Evolutionary conservation across 2,797 vertebrate genomes (phyloP).

Genomic region (Phataginus tricuspis): DNA sequence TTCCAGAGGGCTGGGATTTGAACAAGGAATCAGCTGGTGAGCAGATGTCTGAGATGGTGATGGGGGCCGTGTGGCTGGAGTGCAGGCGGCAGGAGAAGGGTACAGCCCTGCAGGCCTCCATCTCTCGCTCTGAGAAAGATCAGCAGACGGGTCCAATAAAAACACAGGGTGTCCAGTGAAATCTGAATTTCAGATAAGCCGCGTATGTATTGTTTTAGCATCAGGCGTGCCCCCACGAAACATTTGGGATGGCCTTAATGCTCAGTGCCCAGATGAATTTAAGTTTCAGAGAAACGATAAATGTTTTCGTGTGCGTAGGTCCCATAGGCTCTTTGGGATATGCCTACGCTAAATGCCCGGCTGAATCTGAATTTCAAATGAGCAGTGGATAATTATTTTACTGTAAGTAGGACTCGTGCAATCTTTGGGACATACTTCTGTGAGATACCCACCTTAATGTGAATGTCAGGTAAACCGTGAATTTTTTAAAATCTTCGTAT

Average conservation of each 20-base stretch:
- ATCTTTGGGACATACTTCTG: not conserved
- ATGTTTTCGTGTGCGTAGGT: not conserved
- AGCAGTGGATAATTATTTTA: not conserved
- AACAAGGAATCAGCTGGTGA: not conserved
- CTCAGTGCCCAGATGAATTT: not conserved
- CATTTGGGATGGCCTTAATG: not conserved
- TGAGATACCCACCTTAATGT: not conserved
- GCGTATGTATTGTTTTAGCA: not conserved
- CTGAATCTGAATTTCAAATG: not conserved
- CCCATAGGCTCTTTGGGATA: not conserved
- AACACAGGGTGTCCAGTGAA: not conserved
- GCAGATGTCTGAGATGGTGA: fast-evolving
- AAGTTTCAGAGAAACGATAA: not conserved
- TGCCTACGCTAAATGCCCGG: not conserved
- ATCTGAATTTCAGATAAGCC: not conserved
- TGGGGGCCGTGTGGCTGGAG: fast-evolving
- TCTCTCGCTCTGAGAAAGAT: not conserved
- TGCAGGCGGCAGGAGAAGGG: fast-evolving
- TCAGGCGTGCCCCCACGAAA: too few species aligned
- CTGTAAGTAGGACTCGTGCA: not conserved
- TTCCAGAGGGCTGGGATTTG: too few species aligned
- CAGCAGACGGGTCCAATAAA: not conserved
- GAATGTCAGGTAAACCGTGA: not conserved
- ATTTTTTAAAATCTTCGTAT: too few species aligned
- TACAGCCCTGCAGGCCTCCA: not conserved